phyloP scores from a whole-genome alignment of 2,113 vertebrate genomes.

The Coracopsis vasa region DNA sequence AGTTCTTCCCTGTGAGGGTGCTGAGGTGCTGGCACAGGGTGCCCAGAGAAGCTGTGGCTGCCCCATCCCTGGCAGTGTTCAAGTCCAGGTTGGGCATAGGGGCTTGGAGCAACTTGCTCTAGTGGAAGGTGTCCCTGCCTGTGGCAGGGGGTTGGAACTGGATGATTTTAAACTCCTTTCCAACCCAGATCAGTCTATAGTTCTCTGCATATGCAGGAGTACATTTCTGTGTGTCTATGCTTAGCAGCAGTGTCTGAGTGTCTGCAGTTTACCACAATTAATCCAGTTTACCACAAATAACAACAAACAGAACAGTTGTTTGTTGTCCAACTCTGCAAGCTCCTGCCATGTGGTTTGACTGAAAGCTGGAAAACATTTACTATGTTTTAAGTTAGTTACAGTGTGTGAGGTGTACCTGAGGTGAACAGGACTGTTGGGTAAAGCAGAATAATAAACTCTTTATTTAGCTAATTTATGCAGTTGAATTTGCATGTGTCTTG shows the following conservation, averaged over 20 bases:
- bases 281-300: neutral
- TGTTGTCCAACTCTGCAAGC: neutral
- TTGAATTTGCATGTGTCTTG: neutral
- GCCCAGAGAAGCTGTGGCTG: too few species aligned
- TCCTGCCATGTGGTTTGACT: fast-evolving
- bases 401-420: too few species aligned
- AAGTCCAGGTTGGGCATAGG: too few species aligned
- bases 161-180: neutral
- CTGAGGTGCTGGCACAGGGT: too few species aligned
- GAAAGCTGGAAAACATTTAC: neutral
- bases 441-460: neutral
- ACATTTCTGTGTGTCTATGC: neutral
- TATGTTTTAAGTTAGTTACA: neutral
- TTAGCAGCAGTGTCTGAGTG: neutral
- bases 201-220: neutral
- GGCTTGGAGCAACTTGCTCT: too few species aligned
- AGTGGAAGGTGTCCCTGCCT: neutral
- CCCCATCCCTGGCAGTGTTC: too few species aligned
- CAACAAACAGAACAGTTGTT: neutral
- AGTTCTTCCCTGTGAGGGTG: too few species aligned
- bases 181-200: neutral
- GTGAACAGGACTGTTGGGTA: neutral
- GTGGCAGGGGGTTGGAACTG: neutral
- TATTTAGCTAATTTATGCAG: neutral
- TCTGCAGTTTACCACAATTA: too few species aligned